Evolutionary conservation across 2,888 invertebrate species (phyloP).

Genomic region (Cremastinae sp.): DNA sequence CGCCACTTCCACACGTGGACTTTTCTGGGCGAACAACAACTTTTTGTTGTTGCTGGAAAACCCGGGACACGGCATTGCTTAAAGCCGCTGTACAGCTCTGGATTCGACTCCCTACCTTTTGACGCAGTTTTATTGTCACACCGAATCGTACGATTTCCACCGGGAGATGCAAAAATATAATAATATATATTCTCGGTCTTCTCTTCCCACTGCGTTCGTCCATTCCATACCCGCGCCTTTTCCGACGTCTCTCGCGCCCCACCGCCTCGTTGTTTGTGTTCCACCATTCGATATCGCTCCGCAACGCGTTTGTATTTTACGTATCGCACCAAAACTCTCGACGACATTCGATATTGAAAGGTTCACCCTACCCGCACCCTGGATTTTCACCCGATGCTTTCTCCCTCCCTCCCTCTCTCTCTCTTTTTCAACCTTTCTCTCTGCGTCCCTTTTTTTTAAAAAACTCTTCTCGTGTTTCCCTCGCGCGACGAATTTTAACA

Average conservation of each 20-base stretch:
- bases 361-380: not conserved
- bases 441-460: too few species aligned
- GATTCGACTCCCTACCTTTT: not conserved
- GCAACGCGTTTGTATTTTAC: not conserved
- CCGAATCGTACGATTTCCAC: not conserved
- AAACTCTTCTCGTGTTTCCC: too few species aligned
- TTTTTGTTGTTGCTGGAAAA: slow-evolving; percentile 28
- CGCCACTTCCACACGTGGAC: slow-evolving; percentile 4
- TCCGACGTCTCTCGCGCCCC: too few species aligned
- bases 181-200: not conserved
- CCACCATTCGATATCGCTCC: not conserved
- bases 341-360: slow-evolving; percentile 42
- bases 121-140: slow-evolving; percentile 31
- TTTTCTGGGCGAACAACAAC: not conserved
- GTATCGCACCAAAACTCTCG: slow-evolving; percentile 29
- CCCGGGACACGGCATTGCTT: slow-evolving; percentile 1
- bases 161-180: slow-evolving; percentile 18
- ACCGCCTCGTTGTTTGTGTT: not conserved
- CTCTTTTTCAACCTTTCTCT: not conserved
- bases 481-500: too few species aligned
- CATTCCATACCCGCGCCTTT: too few species aligned
- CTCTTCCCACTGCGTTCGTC: not conserved
- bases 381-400: slow-evolving; percentile 21
- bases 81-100: not conserved
- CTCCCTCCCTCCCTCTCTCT: not conserved